These are phyloP conservation scores for Drosophila ustulata DNA, from an alignment of 2,888 invertebrate species.

Conservation along the genomic window DNA sequence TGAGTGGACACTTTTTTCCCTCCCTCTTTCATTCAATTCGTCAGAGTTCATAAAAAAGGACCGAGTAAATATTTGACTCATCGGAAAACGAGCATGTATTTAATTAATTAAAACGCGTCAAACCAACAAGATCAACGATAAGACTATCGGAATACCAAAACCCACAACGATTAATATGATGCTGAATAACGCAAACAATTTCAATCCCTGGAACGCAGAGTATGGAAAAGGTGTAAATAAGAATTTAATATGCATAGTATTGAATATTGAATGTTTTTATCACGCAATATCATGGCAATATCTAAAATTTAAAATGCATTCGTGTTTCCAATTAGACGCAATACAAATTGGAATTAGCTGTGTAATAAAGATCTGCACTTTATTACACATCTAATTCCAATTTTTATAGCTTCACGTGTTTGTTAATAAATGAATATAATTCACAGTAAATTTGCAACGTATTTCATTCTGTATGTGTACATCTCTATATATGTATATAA, in stretches of 20 bases:
- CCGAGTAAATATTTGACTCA: constrained; percentile 62
- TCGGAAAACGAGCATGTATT: constrained; percentile 43
- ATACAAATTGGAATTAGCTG: too few relatives aligned
- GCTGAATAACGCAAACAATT: constrained; percentile 36
- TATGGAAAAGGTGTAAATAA: neutral
- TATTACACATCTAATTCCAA: neutral
- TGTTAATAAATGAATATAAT: neutral
- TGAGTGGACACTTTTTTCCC: constrained; percentile 73
- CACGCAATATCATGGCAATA: neutral
- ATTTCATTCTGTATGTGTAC: neutral
- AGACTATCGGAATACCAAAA: constrained; percentile 32
- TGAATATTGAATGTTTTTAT: neutral
- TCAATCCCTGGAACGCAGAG: neutral
- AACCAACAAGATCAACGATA: constrained; percentile 49
- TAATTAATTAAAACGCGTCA: constrained; percentile 75
- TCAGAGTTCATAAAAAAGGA: constrained; percentile 47
- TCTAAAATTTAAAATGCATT: neutral
- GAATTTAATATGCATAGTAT: neutral
- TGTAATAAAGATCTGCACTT: too few relatives aligned
- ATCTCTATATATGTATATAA: neutral
- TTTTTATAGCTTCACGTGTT: constrained; percentile 2
- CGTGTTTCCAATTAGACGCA: neutral
- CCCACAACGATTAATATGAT: constrained; percentile 27
- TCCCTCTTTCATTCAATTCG: constrained; percentile 2
- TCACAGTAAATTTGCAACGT: neutral